Conservation (phyloP, 2,888 invertebrate genomes). For the Epicampocera succincta region DNA sequence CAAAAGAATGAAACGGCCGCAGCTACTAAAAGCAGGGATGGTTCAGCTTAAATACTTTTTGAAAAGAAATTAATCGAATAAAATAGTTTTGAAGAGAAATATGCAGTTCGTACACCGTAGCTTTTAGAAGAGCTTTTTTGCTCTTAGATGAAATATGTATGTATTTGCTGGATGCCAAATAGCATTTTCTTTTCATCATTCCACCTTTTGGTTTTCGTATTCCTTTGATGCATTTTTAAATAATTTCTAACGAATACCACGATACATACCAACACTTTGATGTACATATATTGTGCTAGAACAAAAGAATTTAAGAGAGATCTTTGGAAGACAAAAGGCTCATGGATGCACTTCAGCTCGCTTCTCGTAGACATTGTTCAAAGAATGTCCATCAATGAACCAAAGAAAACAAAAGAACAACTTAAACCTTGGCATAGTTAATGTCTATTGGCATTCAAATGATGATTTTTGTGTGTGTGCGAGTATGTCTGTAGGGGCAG, state of each 20-base stretch:
- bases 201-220: background rate
- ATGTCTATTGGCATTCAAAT: background rate
- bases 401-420: constrained; percentile 27
- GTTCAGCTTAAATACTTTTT: too few relatives aligned
- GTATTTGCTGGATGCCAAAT: background rate
- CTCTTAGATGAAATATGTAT: background rate
- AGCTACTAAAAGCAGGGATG: too few relatives aligned
- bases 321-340: background rate
- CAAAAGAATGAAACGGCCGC: too few relatives aligned
- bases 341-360: background rate
- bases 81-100: too few relatives aligned
- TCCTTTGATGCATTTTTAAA: background rate
- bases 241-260: constrained; percentile 1
- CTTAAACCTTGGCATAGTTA: constrained; percentile 41
- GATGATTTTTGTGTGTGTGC: background rate
- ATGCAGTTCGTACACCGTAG: too few relatives aligned
- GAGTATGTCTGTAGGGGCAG: background rate
- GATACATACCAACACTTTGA: background rate
- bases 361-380: constrained; percentile 16
- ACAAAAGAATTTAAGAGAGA: constrained; percentile 20
- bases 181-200: constrained; percentile 1
- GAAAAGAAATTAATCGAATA: too few relatives aligned
- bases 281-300: constrained; percentile 15
- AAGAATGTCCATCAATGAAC: constrained; percentile 19
- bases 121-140: background rate